Base-by-base conservation (phyloP, 2,888 invertebrate species). In the Tillus elongatus region DNA sequence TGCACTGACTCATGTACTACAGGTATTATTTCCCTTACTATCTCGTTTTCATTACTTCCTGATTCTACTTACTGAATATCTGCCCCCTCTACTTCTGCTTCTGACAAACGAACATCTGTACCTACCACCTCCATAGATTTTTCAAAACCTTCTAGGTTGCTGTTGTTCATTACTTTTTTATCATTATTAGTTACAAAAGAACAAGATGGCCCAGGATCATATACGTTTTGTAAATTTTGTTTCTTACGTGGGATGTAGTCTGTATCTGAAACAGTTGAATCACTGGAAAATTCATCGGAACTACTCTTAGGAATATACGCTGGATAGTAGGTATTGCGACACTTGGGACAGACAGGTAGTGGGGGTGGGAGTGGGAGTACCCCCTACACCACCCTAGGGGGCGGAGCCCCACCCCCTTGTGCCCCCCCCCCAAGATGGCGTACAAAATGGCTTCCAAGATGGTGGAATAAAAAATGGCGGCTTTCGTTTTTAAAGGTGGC, bases 231-330 rank as follows among this genome's bases (percentile, higher is more conserved):
- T 19, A 19, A 19, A 19, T 8, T 19, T 19, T 19, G 24, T 19
- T 19, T 19, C 24, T 19, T 19, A 19, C 24, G n/a, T n/a, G 24
- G 24, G n/a, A 19, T n/a, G 6, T 19, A 6, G 24, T 19, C 24
- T 19, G 24, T 19, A 19, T 19, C 24, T 19, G 24, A 19, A 19
- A 8, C 24, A 19, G 24, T 19, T 19, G 24, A 19, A 19, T 19
- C 24, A 19, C 24, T 19, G n/a, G n/a, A 19, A 19, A 19, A 19
- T 19, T 19, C 24, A 19, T 19, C 24, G 24, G 24, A 19, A 19
- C 24, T 19, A 19, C 24, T n/a, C 24, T 19, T n/a, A 13, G 33
- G 33, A 36, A 36, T 27, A 42, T 32, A 42, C 16, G 13, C 36
- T 36, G 42, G 39, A 42, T 41, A n/a, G n/a, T n/a, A n/a, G n/a